phyloP scores from a whole-genome alignment of 2,797 vertebrate genomes.

The Notoglanidium macrostoma region DNA sequence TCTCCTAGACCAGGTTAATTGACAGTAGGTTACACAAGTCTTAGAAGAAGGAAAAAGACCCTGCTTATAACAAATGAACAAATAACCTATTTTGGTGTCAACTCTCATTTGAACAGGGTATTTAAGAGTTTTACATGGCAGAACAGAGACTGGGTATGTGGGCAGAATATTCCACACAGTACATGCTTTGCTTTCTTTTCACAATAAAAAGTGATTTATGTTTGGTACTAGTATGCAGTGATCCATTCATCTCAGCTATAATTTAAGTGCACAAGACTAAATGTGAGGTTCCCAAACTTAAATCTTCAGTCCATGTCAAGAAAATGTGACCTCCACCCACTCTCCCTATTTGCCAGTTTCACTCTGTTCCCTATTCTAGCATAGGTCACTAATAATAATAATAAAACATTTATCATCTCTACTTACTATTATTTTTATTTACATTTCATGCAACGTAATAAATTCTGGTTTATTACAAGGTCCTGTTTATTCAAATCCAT shows the following conservation, averaged over 20 bases:
- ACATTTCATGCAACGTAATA: not conserved
- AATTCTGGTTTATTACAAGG: too few relatives aligned
- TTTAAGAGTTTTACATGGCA: not conserved
- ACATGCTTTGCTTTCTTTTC: conserved; percentile 4
- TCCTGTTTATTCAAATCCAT: not conserved
- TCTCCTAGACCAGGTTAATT: conserved; percentile 67
- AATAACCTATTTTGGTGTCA: conserved; percentile 61
- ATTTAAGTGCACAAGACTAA: not conserved
- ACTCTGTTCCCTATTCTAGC: not conserved
- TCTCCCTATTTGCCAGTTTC: not conserved
- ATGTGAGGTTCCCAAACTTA: conserved; percentile 14
- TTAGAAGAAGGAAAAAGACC: conserved; percentile 72
- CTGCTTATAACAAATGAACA: conserved; percentile 68
- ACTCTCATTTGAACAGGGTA: not conserved
- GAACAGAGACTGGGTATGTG: not conserved
- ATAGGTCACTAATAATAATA: not conserved
- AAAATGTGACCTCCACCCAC: not conserved
- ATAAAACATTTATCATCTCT: not conserved
- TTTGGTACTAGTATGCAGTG: not conserved
- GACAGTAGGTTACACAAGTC: conserved; percentile 66
- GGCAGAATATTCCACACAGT: not conserved
- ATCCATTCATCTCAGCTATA: not conserved
- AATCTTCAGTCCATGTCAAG: conserved; percentile 5
- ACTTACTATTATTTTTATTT: not conserved
- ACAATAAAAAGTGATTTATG: not conserved